Conservation (phyloP, 2,888 invertebrate genomes). For the Nebria salina region DNA sequence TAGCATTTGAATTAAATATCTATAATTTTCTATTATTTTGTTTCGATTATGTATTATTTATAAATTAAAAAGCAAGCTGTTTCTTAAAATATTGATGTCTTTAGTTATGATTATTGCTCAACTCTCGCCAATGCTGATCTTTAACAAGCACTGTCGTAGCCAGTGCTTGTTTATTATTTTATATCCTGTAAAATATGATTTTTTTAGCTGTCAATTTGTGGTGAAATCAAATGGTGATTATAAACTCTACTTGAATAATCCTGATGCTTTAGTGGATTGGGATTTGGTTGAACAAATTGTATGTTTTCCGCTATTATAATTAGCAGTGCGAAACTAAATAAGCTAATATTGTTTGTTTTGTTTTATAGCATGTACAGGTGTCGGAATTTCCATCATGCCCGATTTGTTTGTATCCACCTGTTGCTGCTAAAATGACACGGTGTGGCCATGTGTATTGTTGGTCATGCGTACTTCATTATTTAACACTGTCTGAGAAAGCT, state of each 20-base stretch:
- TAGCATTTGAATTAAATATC: no score
- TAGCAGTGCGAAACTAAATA: neutral
- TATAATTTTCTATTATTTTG: no score
- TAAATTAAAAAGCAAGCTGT: no score
- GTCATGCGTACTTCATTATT: slow-evolving; percentile 93
- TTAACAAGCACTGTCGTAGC: no score
- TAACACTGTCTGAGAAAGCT: slow-evolving; percentile 83
- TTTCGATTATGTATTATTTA: no score
- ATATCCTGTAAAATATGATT: slow-evolving; percentile 27
- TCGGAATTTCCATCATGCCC: slow-evolving; percentile 82
- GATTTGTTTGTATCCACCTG: slow-evolving; percentile 88
- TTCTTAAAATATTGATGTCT: no score
- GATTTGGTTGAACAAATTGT: slow-evolving; percentile 92
- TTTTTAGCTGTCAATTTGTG: slow-evolving; percentile 91
- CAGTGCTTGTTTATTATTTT: neutral
- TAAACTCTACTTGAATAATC: slow-evolving; percentile 79
- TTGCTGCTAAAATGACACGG: slow-evolving; percentile 89
- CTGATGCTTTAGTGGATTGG: slow-evolving; percentile 93
- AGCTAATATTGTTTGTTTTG: slow-evolving; percentile 6
- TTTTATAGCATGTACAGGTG: slow-evolving; percentile 70
- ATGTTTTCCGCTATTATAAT: slow-evolving; percentile 59
- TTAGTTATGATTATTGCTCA: no score
- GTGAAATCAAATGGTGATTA: slow-evolving; percentile 86
- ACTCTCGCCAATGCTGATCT: no score
- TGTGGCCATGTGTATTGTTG: slow-evolving; percentile 98